A percentile compares a stretch with the other conserved stretches of the same genome.
phyloP scores from a whole-genome alignment of 2,113 vertebrate genomes.

The Channa maculata region DNA sequence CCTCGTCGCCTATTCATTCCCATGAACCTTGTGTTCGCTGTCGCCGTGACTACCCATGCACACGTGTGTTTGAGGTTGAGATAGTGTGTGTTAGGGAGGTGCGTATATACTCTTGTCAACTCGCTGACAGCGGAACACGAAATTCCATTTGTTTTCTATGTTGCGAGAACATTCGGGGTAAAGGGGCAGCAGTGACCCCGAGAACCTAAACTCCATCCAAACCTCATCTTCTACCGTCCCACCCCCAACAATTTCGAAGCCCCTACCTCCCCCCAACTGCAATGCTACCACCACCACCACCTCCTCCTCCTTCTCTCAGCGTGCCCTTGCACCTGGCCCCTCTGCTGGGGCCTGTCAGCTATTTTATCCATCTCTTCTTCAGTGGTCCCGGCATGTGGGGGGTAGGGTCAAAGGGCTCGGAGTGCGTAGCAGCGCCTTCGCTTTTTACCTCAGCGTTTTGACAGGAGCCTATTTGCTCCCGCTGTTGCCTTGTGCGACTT shows the following conservation, averaged over 20 bases:
- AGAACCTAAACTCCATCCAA: conserved; percentile 63
- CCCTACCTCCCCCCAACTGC: background rate
- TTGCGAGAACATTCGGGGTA: conserved; percentile 31
- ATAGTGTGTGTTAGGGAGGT: conserved; percentile 7
- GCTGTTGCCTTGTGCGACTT: conserved; percentile 1
- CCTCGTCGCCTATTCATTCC: conserved; percentile 9
- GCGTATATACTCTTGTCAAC: conserved; percentile 49
- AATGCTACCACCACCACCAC: background rate
- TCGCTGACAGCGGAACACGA: conserved; percentile 72
- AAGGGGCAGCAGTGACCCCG: conserved; percentile 8
- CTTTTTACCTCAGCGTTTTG: conserved; percentile 20
- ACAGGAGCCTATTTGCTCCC: conserved; percentile 47
- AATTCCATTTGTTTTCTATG: conserved; percentile 76
- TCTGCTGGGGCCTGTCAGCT: conserved; percentile 55
- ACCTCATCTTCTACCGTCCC: conserved; percentile 60
- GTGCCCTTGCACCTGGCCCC: conserved; percentile 55
- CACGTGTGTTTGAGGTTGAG: conserved; percentile 47
- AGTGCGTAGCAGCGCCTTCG: background rate
- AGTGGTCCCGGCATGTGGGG: conserved; percentile 13
- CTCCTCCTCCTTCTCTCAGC: conserved; percentile 6
- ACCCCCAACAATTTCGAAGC: conserved; percentile 55
- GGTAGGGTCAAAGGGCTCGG: conserved; percentile 34
- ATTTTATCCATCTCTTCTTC: conserved; percentile 62
- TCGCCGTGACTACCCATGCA: conserved; percentile 38
- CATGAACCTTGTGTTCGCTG: conserved; percentile 5